phyloP scores from a whole-genome alignment of 1,140 invertebrate species.

The Drosophila triauraria region DNA sequence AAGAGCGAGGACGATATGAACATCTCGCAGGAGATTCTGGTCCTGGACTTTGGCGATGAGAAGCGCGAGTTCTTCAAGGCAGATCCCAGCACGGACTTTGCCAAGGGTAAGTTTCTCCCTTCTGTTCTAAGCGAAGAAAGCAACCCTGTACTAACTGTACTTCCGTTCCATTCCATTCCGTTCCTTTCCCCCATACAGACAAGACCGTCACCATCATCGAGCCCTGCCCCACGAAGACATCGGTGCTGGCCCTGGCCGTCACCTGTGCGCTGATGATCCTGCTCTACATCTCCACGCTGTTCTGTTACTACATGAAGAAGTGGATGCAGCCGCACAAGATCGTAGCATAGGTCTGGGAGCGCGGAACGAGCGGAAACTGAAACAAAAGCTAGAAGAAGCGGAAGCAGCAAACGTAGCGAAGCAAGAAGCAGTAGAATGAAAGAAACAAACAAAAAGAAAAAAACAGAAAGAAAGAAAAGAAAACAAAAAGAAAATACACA shows the following conservation, averaged over 20 bases:
- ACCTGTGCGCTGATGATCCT: conserved; percentile 95
- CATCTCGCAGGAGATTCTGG: conserved; percentile 96
- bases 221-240: conserved; percentile 95
- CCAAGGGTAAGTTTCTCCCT: conserved; percentile 86
- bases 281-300: conserved; percentile 95
- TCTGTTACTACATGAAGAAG: conserved; percentile 96
- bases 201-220: conserved; percentile 94
- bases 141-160: not conserved
- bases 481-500: conserved; percentile 75
- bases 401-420: conserved; percentile 3
- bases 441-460: conserved; percentile 9
- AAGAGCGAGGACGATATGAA: conserved; percentile 95
- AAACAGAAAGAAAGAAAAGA: conserved; percentile 55
- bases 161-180: not conserved
- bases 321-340: conserved; percentile 94
- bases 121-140: not conserved
- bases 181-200: conserved; percentile 86
- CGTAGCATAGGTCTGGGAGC: conserved; percentile 87
- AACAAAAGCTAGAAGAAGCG: conserved; percentile 11
- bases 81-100: conserved; percentile 92
- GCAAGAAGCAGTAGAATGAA: conserved; percentile 8
- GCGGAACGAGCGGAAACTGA: conserved; percentile 29
- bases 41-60: conserved; percentile 95
- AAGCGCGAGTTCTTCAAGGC: conserved; percentile 93
- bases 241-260: conserved; percentile 94